Conservation (phyloP, 2,113 vertebrate species). For the Patagioenas fasciata region DNA sequence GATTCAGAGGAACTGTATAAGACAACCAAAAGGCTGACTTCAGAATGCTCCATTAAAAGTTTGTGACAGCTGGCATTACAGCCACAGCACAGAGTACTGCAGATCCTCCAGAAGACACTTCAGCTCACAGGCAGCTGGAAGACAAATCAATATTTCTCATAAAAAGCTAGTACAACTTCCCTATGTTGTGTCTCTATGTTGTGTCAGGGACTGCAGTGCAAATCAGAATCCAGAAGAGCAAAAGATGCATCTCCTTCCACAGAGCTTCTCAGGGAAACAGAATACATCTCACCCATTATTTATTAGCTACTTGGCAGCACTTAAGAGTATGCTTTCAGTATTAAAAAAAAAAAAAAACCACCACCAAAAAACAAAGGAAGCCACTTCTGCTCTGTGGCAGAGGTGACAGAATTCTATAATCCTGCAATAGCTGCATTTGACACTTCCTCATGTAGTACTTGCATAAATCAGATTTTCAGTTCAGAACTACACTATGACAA, state of each 20-base stretch:
- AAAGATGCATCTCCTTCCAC: not conserved
- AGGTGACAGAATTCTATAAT: slow-evolving; percentile 49
- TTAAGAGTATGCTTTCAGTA: slow-evolving; percentile 17
- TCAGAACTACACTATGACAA: slow-evolving; percentile 20
- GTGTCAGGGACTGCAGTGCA: not conserved
- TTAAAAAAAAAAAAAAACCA: not conserved
- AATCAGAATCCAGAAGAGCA: not conserved
- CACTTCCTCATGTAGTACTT: not conserved
- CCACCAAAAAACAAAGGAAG: not conserved
- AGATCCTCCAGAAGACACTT: not conserved
- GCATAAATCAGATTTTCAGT: slow-evolving; percentile 49
- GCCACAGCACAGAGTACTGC: not conserved
- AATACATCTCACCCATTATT: slow-evolving; percentile 49
- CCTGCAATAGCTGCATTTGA: slow-evolving; percentile 34
- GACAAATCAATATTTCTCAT: not conserved
- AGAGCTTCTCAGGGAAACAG: not conserved
- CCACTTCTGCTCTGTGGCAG: slow-evolving; percentile 5
- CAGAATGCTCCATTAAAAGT: not conserved
- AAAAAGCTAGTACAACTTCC: not conserved
- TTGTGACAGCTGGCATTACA: not conserved
- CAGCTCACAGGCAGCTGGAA: not conserved
- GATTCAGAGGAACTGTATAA: not conserved
- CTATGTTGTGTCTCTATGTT: not conserved
- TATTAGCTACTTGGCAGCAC: slow-evolving; percentile 56
- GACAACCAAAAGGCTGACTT: not conserved